These are phyloP conservation scores for Sebastes variabilis DNA, from an alignment of 2,797 vertebrate genomes.

Conservation along the genomic window DNA sequence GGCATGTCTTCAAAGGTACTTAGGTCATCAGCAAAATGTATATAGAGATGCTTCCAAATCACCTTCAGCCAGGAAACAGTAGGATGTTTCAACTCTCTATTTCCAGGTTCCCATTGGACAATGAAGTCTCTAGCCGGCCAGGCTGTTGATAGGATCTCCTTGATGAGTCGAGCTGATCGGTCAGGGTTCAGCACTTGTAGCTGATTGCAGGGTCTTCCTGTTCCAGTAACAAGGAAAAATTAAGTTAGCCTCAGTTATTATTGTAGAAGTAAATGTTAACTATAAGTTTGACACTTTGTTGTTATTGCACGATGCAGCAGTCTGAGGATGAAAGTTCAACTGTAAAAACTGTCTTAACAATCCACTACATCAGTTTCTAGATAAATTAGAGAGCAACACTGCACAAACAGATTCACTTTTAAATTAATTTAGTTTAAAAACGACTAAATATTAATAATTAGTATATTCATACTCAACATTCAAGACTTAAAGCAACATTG, in stretches of 20 bases:
- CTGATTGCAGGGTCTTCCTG: slow-evolving; percentile 96
- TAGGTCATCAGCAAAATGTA: slow-evolving; percentile 94
- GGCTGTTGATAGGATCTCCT: slow-evolving; percentile 89
- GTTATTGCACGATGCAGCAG: slow-evolving; percentile 1
- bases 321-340: not conserved
- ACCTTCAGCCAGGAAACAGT: slow-evolving; percentile 91
- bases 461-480: not conserved
- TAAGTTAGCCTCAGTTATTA: slow-evolving; percentile 3
- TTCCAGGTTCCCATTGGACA: slow-evolving; percentile 91
- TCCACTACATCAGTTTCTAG: not conserved
- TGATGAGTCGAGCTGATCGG: slow-evolving; percentile 93
- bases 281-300: not conserved
- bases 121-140: slow-evolving; percentile 92
- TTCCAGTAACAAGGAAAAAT: slow-evolving; percentile 50
- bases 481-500: not conserved
- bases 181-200: slow-evolving; percentile 93
- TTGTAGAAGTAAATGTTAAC: not conserved
- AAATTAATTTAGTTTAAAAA: not conserved
- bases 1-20: slow-evolving; percentile 96
- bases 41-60: slow-evolving; percentile 97
- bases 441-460: not conserved
- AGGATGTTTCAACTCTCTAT: slow-evolving; percentile 89
- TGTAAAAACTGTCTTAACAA: not conserved
- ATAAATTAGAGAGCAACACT: not conserved
- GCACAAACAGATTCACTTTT: not conserved